phyloP scores from a whole-genome alignment of 2,797 vertebrate species.

The Periparus ater region DNA sequence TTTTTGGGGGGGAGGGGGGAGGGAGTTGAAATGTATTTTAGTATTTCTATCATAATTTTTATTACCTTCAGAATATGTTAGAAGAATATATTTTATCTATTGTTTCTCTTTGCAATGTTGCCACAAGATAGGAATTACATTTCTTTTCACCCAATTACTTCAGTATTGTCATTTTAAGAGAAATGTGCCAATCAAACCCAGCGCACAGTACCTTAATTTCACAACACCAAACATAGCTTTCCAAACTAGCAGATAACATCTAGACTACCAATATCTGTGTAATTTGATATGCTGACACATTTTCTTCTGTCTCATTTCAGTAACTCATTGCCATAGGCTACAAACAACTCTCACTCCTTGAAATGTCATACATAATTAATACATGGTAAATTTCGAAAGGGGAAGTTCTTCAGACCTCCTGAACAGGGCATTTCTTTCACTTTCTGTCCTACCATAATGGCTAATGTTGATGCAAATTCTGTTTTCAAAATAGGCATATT shows the following conservation, averaged over 20 bases:
- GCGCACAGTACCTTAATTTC: not conserved
- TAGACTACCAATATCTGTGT: not conserved
- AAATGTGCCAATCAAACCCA: not conserved
- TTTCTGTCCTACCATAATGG: not conserved
- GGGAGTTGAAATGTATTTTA: not conserved
- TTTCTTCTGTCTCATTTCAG: slow-evolving; percentile 41
- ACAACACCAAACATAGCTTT: not conserved
- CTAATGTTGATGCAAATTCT: not conserved
- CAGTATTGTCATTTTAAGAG: not conserved
- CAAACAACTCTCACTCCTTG: slow-evolving; percentile 33
- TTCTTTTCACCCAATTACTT: not conserved
- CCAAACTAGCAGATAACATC: not conserved
- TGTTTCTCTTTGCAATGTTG: not conserved
- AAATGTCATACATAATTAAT: slow-evolving; percentile 55
- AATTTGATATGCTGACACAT: slow-evolving; percentile 12
- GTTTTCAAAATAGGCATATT: not conserved
- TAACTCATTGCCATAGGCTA: slow-evolving; percentile 40
- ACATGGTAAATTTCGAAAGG: not conserved
- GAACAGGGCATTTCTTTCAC: not conserved
- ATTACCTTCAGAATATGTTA: not conserved
- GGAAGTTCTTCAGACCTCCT: not conserved
- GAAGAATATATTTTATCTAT: not conserved
- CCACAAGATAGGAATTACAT: not conserved
- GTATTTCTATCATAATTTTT: not conserved
- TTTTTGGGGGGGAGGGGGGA: fast-evolving